Evolutionary conservation across 2,888 invertebrate genomes (phyloP).

Genomic region (Agonopterix alstromeriana): DNA sequence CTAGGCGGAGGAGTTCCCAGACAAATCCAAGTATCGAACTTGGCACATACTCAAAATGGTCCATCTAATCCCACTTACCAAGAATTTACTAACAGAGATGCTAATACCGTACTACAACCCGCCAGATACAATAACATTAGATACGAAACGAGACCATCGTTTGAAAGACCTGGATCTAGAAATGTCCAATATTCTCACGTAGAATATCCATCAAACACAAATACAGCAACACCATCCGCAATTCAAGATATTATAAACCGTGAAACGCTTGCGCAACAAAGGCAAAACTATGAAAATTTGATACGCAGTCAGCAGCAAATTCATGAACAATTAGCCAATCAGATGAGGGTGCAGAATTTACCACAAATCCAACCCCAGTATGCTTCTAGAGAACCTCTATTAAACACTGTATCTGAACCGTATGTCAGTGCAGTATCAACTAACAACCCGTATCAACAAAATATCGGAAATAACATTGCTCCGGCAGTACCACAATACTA

Average conservation of each 20-base stretch:
- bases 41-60: neutral
- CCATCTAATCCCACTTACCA: neutral
- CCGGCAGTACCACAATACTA: too few species aligned
- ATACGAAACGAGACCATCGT: neutral
- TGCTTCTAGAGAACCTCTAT: neutral
- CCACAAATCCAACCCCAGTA: neutral
- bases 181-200: neutral
- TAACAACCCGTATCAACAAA: too few species aligned
- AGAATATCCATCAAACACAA: neutral
- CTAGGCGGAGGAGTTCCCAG: neutral
- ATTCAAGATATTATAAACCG: slow-evolving; percentile 1
- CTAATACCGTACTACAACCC: neutral
- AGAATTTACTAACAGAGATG: neutral
- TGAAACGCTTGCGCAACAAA: neutral
- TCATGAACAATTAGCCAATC: neutral
- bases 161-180: neutral
- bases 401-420: neutral
- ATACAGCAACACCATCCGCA: slow-evolving; percentile 1
- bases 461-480: too few species aligned
- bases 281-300: slow-evolving; percentile 9
- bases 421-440: neutral
- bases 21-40: neutral
- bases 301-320: neutral
- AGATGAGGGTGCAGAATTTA: neutral
- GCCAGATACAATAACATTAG: neutral